Evolutionary conservation across 1,140 invertebrate genomes (phyloP), one percentile per base, ranked within the genome.

Genomic region (Orussus abietinus): DNA sequence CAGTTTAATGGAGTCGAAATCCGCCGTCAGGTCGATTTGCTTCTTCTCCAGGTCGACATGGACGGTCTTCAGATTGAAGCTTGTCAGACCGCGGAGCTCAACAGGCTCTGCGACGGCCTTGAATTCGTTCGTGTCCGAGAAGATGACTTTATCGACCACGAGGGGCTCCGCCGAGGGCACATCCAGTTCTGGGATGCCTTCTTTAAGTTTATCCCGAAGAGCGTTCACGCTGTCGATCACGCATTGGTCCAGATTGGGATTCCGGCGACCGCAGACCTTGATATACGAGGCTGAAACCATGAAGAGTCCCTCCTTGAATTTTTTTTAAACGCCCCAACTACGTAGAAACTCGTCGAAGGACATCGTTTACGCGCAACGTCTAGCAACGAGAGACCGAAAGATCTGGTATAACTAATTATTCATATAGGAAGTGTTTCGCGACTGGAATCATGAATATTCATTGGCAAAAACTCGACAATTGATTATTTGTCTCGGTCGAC

Each of bases 91-190:
- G 3, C 59, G 63, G 2, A 79, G 69, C 32, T 68, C 68, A 0
- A 79, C 57, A 45, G 78, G 64, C 32, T 64, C 69, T 4, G 71
- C 75, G 3, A 64, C 54, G 1, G 74, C 74, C 9, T 57, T 59
- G 5, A 77, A 53, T 3, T 51, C 52, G 0, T 58, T 57, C 10
- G 62, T 52, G 22, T 65, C 59, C 1, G 57, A 53, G 28, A 56
- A 59, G 12, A 66, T 49, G 0, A 69, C 55, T 54, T 77, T 66
- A 0, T 76, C 72, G 14, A 83, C 70, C 12, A 64, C 49, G 18
- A 82, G 68, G 0, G 80, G 80, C 39, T 82, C 80, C n/a, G 81
- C 60, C 2, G 67, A 63, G 1, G 80, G 80, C 7, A 82, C 77
- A 6, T 73, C 72, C 2, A 82, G 49, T 49, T 82, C 80, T 1